Conservation (phyloP, 2,888 invertebrate genomes). For the Augiades crinisus region DNA sequence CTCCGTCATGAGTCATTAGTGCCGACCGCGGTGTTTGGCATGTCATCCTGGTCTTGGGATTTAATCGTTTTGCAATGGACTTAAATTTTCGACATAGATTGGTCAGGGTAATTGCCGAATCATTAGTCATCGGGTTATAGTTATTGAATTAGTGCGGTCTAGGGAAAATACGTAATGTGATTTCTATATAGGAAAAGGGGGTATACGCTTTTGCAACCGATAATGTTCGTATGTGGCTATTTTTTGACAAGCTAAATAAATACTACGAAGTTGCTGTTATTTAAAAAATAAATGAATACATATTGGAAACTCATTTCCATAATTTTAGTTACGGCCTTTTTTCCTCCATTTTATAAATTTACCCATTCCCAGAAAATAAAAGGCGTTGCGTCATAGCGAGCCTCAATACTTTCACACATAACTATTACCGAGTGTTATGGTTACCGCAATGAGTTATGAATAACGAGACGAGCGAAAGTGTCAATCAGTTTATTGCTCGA, state of each 20-base stretch:
- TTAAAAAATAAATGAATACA: too few relatives aligned
- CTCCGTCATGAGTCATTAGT: neutral
- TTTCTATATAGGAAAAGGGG: too few relatives aligned
- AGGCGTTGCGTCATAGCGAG: neutral
- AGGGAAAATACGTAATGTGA: too few relatives aligned
- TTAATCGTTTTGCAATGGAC: neutral
- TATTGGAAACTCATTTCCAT: too few relatives aligned
- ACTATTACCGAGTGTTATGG: neutral
- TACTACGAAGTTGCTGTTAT: too few relatives aligned
- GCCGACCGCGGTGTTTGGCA: neutral
- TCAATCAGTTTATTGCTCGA: neutral
- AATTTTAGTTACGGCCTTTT: neutral
- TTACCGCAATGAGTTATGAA: conserved; percentile 1
- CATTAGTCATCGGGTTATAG: too few relatives aligned
- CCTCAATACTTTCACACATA: neutral
- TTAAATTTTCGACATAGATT: neutral
- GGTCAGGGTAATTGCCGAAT: too few relatives aligned
- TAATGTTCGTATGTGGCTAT: too few relatives aligned
- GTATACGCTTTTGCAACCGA: too few relatives aligned
- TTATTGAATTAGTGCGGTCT: too few relatives aligned
- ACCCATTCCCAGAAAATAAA: neutral
- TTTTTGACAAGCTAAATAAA: too few relatives aligned
- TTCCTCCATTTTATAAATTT: neutral
- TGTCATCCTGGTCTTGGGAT: neutral
- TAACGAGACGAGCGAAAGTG: conserved; percentile 2